Percentiles rank a stretch among this genome's conserved stretches.
These are phyloP conservation scores for Arctocebus calabarensis DNA, from an alignment of 2,797 vertebrate species.

Conservation along the genomic window DNA sequence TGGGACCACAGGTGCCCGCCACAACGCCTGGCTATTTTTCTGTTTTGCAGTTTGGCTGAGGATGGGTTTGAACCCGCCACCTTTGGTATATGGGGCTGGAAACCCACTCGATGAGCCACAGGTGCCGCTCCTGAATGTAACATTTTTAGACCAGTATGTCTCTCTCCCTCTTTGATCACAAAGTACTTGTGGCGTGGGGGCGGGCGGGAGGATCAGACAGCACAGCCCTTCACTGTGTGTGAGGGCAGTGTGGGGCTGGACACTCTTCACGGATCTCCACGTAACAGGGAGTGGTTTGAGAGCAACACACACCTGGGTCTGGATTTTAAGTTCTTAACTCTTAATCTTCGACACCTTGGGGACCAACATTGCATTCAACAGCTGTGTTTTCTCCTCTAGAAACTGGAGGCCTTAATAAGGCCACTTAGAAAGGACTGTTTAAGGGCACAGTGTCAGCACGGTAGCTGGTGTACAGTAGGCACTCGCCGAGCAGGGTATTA, in stretches of 20 bases:
- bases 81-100: no score
- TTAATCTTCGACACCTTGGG: neutral
- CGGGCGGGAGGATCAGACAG: rapidly evolving
- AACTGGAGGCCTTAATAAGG: neutral
- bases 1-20: no score
- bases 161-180: neutral
- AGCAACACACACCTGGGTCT: no score
- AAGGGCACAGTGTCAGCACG: rapidly evolving
- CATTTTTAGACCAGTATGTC: rapidly evolving
- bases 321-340: neutral
- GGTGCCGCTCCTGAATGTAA: no score
- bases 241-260: rapidly evolving
- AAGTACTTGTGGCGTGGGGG: rapidly evolving
- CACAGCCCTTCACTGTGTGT: no score
- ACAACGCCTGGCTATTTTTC: no score
- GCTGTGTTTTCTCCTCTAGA: neutral
- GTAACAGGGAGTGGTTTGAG: neutral
- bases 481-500: rapidly evolving
- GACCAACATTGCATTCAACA: rapidly evolving
- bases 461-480: rapidly evolving
- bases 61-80: no score
- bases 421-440: rapidly evolving
- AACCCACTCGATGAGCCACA: no score
- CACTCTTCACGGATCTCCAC: neutral
- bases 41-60: no score